Percentiles rank a stretch among this genome's conserved stretches.
These are phyloP conservation scores for Planiliza haematocheilus DNA, from an alignment of 2,113 vertebrate genomes.

Conservation along the genomic window DNA sequence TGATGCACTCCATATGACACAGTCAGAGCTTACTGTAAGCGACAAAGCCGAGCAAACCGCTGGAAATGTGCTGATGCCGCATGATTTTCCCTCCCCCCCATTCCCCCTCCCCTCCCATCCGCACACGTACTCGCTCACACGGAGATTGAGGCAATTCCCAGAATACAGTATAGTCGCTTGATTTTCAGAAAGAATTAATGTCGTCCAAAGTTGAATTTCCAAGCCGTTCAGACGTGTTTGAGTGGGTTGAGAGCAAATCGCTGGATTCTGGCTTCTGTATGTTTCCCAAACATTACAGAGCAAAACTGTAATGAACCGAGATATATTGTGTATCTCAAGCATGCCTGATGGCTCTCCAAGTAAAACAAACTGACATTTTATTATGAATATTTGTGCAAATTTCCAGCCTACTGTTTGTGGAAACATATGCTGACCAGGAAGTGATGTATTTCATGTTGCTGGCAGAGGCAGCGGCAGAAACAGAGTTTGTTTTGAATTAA, in stretches of 20 bases:
- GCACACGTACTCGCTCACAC: neutral
- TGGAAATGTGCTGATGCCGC: slow-evolving; percentile 67
- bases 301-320: neutral
- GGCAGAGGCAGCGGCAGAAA: slow-evolving; percentile 4
- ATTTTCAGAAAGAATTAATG: slow-evolving; percentile 44
- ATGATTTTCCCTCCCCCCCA: slow-evolving; percentile 3
- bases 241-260: slow-evolving; percentile 1
- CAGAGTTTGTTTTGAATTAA: slow-evolving; percentile 13
- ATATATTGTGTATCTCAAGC: neutral
- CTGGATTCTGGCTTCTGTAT: neutral
- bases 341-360: neutral
- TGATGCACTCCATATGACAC: slow-evolving; percentile 46
- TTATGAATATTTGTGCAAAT: neutral
- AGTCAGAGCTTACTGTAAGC: slow-evolving; percentile 70
- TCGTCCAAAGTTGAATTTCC: slow-evolving; percentile 6
- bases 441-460: slow-evolving; percentile 13
- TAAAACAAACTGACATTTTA: slow-evolving; percentile 8
- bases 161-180: slow-evolving; percentile 44
- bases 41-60: slow-evolving; percentile 59
- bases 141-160: slow-evolving; percentile 54
- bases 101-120: slow-evolving; percentile 3
- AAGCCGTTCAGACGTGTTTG: neutral
- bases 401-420: neutral
- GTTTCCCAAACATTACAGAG: slow-evolving; percentile 9
- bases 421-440: neutral